These are phyloP conservation scores for Apis dorsata DNA, from an alignment of 1,140 invertebrate species.

Conservation along the genomic window DNA sequence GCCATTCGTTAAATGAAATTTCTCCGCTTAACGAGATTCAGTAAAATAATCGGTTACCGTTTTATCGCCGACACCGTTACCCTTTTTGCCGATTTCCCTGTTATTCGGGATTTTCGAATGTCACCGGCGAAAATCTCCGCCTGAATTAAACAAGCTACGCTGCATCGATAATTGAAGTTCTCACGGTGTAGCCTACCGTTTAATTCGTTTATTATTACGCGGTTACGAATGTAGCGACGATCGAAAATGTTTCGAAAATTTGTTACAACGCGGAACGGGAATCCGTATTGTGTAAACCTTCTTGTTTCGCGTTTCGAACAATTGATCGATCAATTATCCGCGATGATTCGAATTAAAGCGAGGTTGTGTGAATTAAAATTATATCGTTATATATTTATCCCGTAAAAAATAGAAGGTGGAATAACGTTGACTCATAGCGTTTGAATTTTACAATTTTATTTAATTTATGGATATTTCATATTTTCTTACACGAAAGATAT, in stretches of 20 bases:
- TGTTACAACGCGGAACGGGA: not conserved
- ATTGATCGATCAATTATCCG: not conserved
- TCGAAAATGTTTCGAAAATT: not conserved
- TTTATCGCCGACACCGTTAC: constrained; percentile 6
- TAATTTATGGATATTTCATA: too few species aligned
- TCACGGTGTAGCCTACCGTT: not conserved
- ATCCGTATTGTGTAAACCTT: not conserved
- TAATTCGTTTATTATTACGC: constrained; percentile 19
- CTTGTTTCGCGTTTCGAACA: not conserved
- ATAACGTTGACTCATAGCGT: too few species aligned
- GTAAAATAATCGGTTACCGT: not conserved
- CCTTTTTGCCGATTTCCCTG: not conserved
- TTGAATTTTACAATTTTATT: too few species aligned
- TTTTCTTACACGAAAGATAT: too few species aligned
- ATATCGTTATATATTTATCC: not conserved
- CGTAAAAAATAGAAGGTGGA: too few species aligned
- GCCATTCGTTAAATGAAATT: constrained; percentile 27
- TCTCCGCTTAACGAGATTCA: constrained; percentile 16
- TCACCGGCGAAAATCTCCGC: not conserved
- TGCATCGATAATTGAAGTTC: constrained; percentile 1
- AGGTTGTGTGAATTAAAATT: not conserved
- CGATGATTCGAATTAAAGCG: not conserved
- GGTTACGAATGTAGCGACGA: not conserved
- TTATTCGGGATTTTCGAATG: constrained; percentile 1
- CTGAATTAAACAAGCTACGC: not conserved